Conservation (phyloP, 2,797 vertebrate species). For the Onychomys leucogaster region DNA sequence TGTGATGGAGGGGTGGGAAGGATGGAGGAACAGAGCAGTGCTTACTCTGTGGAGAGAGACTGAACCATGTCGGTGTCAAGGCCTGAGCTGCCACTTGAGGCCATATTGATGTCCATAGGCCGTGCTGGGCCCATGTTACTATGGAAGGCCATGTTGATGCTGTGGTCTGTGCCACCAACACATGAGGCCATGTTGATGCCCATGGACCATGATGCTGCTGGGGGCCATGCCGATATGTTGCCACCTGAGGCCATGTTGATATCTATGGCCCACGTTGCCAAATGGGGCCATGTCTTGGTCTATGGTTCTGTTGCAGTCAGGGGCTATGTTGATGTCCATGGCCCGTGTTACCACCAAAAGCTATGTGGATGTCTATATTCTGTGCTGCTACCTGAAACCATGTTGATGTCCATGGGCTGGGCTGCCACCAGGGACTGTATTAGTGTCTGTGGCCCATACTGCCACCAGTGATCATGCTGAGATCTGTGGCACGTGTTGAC, state of each 20-base stretch:
- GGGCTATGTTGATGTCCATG: background rate
- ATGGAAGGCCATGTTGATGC: too few relatives aligned
- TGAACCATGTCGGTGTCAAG: background rate
- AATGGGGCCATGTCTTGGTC: background rate
- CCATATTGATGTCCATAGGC: too few relatives aligned
- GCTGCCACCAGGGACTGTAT: background rate
- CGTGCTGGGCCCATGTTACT: too few relatives aligned
- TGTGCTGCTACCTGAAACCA: background rate
- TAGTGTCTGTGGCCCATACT: background rate
- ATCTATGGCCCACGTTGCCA: background rate
- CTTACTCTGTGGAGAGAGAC: background rate
- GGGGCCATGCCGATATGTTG: background rate
- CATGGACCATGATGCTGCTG: too few relatives aligned
- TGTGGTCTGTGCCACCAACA: too few relatives aligned
- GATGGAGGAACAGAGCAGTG: background rate
- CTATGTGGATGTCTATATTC: background rate
- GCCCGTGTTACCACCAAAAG: background rate
- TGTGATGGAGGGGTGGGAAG: background rate
- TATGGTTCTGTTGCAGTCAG: background rate
- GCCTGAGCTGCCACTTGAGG: too few relatives aligned
- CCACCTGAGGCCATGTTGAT: background rate
- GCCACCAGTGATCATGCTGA: background rate
- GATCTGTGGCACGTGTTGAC: background rate
- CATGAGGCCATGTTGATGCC: too few relatives aligned
- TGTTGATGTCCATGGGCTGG: background rate